Evolutionary conservation across 2,888 invertebrate genomes (phyloP).

Genomic region (Oscheius sp.): DNA sequence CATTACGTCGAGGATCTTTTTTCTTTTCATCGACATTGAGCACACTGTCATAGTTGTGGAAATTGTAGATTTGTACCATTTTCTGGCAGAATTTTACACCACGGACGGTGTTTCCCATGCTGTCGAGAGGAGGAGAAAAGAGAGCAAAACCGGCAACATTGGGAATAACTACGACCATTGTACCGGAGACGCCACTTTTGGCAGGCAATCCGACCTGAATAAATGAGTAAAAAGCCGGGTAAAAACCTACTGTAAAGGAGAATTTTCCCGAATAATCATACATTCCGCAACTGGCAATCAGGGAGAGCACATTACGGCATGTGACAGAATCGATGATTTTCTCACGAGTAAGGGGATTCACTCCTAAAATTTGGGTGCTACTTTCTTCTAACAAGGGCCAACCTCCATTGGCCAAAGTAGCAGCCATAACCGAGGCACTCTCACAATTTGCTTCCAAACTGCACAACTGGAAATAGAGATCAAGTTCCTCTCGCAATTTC

Average conservation of each 20-base stretch:
- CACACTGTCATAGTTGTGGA: slow-evolving; percentile 91
- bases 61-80: slow-evolving; percentile 83
- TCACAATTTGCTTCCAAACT: slow-evolving; percentile 95
- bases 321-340: slow-evolving; percentile 77
- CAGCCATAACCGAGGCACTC: slow-evolving; percentile 90
- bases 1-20: slow-evolving; percentile 85
- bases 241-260: slow-evolving; percentile 83
- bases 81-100: slow-evolving; percentile 87
- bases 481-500: slow-evolving; percentile 75
- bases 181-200: slow-evolving; percentile 83
- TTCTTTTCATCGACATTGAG: slow-evolving; percentile 88
- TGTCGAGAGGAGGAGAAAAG: slow-evolving; percentile 93
- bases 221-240: slow-evolving; percentile 21
- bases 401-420: slow-evolving; percentile 95
- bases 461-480: slow-evolving; percentile 82
- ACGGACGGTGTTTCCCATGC: slow-evolving; percentile 88
- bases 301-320: slow-evolving; percentile 94
- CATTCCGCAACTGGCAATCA: slow-evolving; percentile 96
- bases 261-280: slow-evolving; percentile 74
- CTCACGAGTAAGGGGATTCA: slow-evolving; percentile 70
- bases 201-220: slow-evolving; percentile 77
- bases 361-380: slow-evolving; percentile 48
- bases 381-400: not conserved
- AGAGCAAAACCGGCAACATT: slow-evolving; percentile 95
- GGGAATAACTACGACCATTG: slow-evolving; percentile 91